phyloP scores from a whole-genome alignment of 2,113 vertebrate species.

The Phoxinus phoxinus region DNA sequence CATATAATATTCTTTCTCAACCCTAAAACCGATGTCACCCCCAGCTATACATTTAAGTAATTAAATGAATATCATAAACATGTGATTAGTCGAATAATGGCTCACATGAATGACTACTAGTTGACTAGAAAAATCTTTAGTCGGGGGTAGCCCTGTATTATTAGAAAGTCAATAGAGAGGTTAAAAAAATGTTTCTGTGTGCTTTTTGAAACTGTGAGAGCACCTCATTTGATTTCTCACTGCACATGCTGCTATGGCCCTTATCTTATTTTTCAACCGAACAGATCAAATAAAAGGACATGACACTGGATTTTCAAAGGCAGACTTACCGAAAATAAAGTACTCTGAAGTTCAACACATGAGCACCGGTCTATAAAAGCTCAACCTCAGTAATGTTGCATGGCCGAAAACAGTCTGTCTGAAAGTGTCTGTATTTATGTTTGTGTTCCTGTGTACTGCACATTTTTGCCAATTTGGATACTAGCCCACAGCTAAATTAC shows the following conservation, averaged over 20 bases:
- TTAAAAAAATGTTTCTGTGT: background rate
- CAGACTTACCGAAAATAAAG: constrained; percentile 11
- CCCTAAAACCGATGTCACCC: no score
- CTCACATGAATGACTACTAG: no score
- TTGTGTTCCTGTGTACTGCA: background rate
- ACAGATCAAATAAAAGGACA: constrained; percentile 21
- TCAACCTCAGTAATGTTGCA: background rate
- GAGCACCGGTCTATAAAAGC: background rate
- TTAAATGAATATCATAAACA: no score
- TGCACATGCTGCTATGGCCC: background rate
- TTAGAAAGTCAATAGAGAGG: background rate
- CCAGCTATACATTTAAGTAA: no score
- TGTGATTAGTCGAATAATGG: no score
- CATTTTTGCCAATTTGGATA: constrained; percentile 25
- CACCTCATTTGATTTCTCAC: background rate
- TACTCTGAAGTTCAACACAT: constrained; percentile 26
- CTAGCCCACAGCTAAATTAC: constrained; percentile 17
- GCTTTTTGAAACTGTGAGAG: background rate
- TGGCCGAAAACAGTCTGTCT: background rate
- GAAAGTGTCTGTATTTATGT: constrained; percentile 32
- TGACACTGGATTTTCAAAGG: constrained; percentile 17
- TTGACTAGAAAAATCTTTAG: no score
- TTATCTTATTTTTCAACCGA: background rate
- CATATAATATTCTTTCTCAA: no score
- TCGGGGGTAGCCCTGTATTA: no score